Percentiles rank a stretch among this genome's conserved stretches.
Evolutionary conservation across 2,797 vertebrate genomes (phyloP).

Genomic region (Ciconia nigra): DNA sequence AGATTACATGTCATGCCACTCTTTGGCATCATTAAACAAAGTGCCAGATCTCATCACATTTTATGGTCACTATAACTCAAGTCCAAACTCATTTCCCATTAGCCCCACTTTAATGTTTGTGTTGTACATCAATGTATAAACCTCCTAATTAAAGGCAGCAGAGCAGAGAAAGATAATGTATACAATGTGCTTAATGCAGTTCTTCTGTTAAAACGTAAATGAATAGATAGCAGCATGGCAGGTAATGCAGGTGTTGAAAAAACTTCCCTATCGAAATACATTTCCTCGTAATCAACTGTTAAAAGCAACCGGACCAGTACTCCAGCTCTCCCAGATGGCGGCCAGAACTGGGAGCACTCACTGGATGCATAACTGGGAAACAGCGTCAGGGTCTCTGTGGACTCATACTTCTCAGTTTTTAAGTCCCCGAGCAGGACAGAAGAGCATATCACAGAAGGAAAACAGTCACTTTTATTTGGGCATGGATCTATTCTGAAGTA

Average conservation of each 20-base stretch:
- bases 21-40: not conserved
- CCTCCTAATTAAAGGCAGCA: not conserved
- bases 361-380: not conserved
- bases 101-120: not conserved
- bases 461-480: not conserved
- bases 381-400: not conserved
- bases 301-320: not conserved
- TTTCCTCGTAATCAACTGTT: rapidly evolving
- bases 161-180: not conserved
- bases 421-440: not conserved
- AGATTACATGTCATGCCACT: not conserved
- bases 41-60: not conserved
- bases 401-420: not conserved
- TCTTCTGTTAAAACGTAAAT: not conserved
- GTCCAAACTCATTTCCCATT: not conserved
- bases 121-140: not conserved
- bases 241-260: not conserved
- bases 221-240: not conserved
- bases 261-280: not conserved
- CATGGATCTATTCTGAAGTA: not conserved
- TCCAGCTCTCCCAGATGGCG: not conserved
- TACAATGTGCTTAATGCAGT: not conserved
- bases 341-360: not conserved
- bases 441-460: not conserved
- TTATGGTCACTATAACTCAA: not conserved